Percentiles rank a stretch among this genome's conserved stretches.
Conservation (phyloP, 2,888 invertebrate species). For the Epinotia ramella region DNA sequence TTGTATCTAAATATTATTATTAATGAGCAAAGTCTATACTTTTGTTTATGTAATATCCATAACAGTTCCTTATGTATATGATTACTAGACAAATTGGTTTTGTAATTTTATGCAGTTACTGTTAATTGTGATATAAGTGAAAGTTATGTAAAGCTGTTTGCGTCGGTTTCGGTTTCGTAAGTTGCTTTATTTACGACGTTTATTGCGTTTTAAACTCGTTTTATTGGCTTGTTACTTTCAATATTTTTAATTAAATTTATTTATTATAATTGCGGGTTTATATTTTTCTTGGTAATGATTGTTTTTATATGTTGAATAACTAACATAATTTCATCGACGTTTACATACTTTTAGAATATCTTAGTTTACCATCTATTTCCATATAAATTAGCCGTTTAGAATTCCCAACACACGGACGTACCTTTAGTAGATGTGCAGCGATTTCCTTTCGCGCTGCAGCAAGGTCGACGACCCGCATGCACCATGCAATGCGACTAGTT, state of each 20-base stretch:
- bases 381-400: neutral
- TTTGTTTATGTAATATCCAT: neutral
- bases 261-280: neutral
- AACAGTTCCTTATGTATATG: neutral
- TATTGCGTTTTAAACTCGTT: neutral
- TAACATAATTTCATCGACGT: too few relatives aligned
- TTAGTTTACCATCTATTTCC: neutral
- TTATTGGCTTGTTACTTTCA: neutral
- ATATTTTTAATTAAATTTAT: neutral
- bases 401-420: neutral
- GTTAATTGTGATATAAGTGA: conserved; percentile 30
- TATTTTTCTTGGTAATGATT: neutral
- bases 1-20: too few relatives aligned
- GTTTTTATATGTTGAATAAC: neutral
- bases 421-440: conserved; percentile 22
- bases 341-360: neutral
- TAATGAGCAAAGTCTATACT: too few relatives aligned
- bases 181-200: conserved; percentile 7
- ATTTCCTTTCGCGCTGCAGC: conserved; percentile 38
- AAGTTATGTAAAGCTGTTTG: conserved; percentile 31
- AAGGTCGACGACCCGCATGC: conserved; percentile 37
- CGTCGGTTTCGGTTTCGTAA: conserved; percentile 25
- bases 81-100: neutral
- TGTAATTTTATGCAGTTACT: conserved; percentile 14
- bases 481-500: conserved; percentile 20